Conservation (phyloP, 2,888 invertebrate genomes). For the Loripinus fragilis region DNA sequence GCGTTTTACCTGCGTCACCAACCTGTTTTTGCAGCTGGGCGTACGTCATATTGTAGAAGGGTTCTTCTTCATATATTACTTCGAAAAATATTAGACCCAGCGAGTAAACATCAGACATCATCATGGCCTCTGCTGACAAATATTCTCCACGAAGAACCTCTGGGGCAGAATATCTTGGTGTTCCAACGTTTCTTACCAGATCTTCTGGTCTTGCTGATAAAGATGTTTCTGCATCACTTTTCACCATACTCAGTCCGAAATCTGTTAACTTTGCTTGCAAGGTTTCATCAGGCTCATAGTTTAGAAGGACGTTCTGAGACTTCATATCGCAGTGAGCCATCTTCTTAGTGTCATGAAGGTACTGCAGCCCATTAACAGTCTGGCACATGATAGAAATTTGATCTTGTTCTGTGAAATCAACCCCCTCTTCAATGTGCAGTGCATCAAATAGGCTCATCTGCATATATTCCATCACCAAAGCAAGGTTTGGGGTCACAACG, state of each 20-base stretch:
- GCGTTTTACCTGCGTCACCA: conserved; percentile 38
- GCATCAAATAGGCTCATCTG: conserved; percentile 56
- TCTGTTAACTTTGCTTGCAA: conserved; percentile 57
- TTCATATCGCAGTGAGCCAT: conserved; percentile 66
- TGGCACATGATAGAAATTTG: conserved; percentile 52
- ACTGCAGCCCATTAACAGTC: conserved; percentile 42
- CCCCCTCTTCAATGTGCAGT: conserved; percentile 43
- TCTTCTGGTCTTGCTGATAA: neutral
- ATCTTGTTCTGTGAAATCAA: conserved; percentile 51
- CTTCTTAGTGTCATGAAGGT: conserved; percentile 44
- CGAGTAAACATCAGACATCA: conserved; percentile 55
- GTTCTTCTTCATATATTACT: conserved; percentile 52
- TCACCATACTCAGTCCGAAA: conserved; percentile 66
- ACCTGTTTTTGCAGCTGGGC: conserved; percentile 52
- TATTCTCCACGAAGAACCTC: conserved; percentile 56
- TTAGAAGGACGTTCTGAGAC: conserved; percentile 58
- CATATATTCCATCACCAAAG: conserved; percentile 62
- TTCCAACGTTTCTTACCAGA: conserved; percentile 40
- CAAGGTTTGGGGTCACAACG: conserved; percentile 43
- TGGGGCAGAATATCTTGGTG: conserved; percentile 60
- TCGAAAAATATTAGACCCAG: conserved; percentile 51
- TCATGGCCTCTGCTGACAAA: conserved; percentile 41
- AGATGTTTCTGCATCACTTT: conserved; percentile 42
- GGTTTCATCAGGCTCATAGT: conserved; percentile 16
- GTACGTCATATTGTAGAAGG: conserved; percentile 46